Percentiles rank a stretch among this genome's conserved stretches.
Evolutionary conservation across 2,113 vertebrate genomes (phyloP).

Genomic region (Glaucomys volans): DNA sequence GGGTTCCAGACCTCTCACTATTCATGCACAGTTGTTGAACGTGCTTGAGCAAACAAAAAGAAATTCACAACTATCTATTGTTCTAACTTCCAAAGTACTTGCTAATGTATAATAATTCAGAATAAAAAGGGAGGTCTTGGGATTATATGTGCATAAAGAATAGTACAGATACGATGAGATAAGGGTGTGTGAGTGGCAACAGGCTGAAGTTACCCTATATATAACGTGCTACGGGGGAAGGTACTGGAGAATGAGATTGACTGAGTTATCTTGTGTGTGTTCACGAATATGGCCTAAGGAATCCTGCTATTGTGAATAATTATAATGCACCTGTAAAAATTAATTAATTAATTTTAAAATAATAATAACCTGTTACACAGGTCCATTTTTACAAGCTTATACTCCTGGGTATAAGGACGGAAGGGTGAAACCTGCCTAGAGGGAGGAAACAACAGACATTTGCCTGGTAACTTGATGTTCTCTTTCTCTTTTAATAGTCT

Average conservation of each 20-base stretch:
- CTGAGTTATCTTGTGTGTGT: no score
- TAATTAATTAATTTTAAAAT: no score
- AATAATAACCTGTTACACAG: not conserved
- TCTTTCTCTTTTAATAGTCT: not conserved
- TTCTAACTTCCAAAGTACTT: conserved; percentile 12
- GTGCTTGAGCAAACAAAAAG: not conserved
- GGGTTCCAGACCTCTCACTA: not conserved
- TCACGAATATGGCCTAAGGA: no score
- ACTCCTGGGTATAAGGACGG: not conserved
- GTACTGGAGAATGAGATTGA: no score
- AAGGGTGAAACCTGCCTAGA: not conserved
- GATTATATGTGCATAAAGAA: not conserved
- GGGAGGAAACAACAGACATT: not conserved
- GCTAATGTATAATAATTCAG: not conserved
- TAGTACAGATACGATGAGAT: not conserved
- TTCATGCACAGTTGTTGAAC: not conserved
- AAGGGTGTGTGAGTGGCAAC: not conserved
- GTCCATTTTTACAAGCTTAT: not conserved
- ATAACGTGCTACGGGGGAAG: not conserved
- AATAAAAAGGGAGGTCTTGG: not conserved
- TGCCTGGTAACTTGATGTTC: not conserved
- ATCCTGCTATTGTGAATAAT: no score
- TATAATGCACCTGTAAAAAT: no score
- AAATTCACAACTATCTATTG: not conserved
- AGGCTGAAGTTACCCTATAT: not conserved